Evolutionary conservation across 1,140 invertebrate genomes (phyloP), one percentile per base, ranked within the genome.

Genomic region (Bursaphelenchus mucronatus): DNA sequence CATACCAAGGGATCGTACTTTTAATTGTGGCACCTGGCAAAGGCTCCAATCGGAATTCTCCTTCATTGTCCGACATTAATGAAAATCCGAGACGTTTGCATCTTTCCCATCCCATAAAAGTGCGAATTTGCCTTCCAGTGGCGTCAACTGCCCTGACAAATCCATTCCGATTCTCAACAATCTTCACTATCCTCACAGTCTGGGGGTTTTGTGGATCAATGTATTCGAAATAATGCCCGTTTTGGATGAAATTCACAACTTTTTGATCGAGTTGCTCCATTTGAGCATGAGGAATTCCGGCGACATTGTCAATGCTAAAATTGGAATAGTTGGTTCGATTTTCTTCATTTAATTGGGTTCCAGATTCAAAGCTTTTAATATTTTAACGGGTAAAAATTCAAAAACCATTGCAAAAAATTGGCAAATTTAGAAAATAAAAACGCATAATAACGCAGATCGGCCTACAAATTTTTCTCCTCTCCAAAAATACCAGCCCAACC

Each of bases 171-270:
- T 59, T 46, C 21, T 17, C 41, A 1, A 39, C 40, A 39, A 59
- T 59, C 11, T 39, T 13, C 11, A 59, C 57, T 11, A 44, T 59
- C 13, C 30, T 39, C 15, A 59, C 57, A 11, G 45, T 50, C 6
- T 39, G 57, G 13, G 57, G 57, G 52, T 59, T 59, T n/a, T 59
- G 3, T 1, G 15, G 44, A 50, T 59, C 57, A 7, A 59, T 59
- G 21, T 44, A 39, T 9, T 59, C 57, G 40, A 59, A 59, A 39
- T 44, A 59, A 39, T 59, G 57, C 5, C 40, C 57, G 57, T 4
- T 39, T 44, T 59, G 57, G 15, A 59, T 44, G 8, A 15, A 45
- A 43, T 50, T 30, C 30, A 30, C 30, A 1, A 30, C 30, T 30
- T 30, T 30, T 30, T 30, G 30, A 5, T 30, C 30, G 30, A 30